Evolutionary conservation across 1,140 invertebrate genomes (phyloP), one percentile per base, ranked within the genome.

Genomic region (Tachypleus tridentatus): DNA sequence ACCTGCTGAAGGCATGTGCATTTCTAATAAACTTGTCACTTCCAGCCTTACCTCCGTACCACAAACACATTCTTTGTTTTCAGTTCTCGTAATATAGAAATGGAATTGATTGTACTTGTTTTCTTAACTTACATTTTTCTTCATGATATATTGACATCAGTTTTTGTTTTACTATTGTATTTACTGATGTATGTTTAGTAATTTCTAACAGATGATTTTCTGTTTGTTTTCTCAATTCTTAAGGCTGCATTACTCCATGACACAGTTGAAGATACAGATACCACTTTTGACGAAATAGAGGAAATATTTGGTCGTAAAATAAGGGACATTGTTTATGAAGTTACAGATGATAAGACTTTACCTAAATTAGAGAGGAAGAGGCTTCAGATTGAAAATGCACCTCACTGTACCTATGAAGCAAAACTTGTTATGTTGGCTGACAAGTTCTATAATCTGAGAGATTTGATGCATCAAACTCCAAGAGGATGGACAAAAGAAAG

Each of bases 181-280:
- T 29, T 29, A 29, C 29, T 29, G 29, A 29, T 29, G 29, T 29
- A 29, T 29, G n/a, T n/a, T n/a, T n/a, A n/a, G n/a, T 29, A 29
- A 29, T 29, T 29, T 29, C 29, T 29, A 29, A 29, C 29, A 29
- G 29, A 29, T 29, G 29, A 29, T 29, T 29, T 29, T 29, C 29
- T 29, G 29, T 29, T 29, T 29, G 29, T 29, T 58, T 61, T 51
- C 50, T 61, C 57, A 58, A 56, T 54, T 64, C 72, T 73, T 54
- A 65, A 79, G 74, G 87, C 87, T n/a, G 91, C 91, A 1, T 69
- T 93, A 49, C 77, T 93, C 3, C 91, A 94, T 74, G 91, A 93
- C 73, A 91, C 88, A 2, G 87, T 93, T 5, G 91, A 94, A 79
- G 91, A 93, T 72, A 93, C 90, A n/a, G 82, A 90, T 51, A 87